Evolutionary conservation across 2,888 invertebrate genomes (phyloP), one percentile per base, ranked within the genome.

Genomic region (Leptinotarsa haldemani): DNA sequence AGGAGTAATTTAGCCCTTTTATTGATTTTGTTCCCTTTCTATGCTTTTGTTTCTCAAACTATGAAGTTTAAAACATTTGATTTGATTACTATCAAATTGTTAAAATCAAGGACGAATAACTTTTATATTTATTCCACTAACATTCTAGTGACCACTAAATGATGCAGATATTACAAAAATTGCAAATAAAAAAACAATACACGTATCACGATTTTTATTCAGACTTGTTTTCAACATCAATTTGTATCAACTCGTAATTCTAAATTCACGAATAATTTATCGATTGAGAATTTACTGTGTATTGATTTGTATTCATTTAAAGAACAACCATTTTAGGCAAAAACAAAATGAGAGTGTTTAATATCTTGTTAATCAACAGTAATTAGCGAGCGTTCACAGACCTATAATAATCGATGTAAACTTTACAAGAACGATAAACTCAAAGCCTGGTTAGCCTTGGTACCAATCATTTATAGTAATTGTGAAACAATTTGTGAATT

Each of bases 401-500:
- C 30, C 61, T 30, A 61, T 56, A 56, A 13, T 56, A 61, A 61
- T 61, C 30, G 61, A 25, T n/a, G 30, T 16, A 4, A 4, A 15
- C n/a, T 30, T n/a, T 15, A 61, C 30, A 40, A 56, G 15, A 30
- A 58, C 56, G 46, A 20, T 56, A 47, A 40, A 58, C 46, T 18
- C 20, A 52, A 40, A 68, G 40, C 56, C 12, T 5, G 68, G 20
- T 68, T 68, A 58, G 46, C 68, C 68, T 68, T 68, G 68, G 68
- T 53, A 22, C 16, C 53, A 53, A 61, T 61, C 61, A 61, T 61
- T 40, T 22, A 20, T 25, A 66, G 67, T 40, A 67, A 67, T 56
- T 56, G 68, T 46, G 15, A 53, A 68, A 47, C 56, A 56, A 53
- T 56, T 68, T 68, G 68, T 68, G 48, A 68, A 68, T 68, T 68